Evolutionary conservation across 2,888 invertebrate genomes (phyloP), one percentile per base, ranked within the genome.

Genomic region (Peribatodes rhomboidaria): DNA sequence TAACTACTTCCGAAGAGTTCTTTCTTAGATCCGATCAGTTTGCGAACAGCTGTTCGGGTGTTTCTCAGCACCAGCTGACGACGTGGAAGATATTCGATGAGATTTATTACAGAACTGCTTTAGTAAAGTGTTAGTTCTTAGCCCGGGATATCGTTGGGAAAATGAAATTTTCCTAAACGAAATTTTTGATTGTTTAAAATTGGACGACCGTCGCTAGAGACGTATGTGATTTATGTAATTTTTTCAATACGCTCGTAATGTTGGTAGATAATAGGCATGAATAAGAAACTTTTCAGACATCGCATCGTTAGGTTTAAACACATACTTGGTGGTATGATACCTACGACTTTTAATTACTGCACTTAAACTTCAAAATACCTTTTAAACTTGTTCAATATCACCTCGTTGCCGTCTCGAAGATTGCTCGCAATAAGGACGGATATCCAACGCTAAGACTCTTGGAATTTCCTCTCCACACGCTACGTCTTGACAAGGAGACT

Each of bases 1-100:
- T 86, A 88, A 88, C 86, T 86, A 85, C 83, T 88, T 87, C 72
- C 61, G 72, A 80, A 75, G 76, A 77, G 76, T 78, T 81, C 79
- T 84, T 85, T 77, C 77, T 75, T 69, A 73, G 78, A 64, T 77
- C 78, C 81, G 79, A 84, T 81, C 80, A 78, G 72, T 76, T 76
- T 66, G 73, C 70, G 65, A 68, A 72, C 87, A 84, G 83, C 81
- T 85, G 85, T 76, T 82, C 71, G 70, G 49, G 55, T 62, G 62
- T 66, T 65, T 64, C 53, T 39, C 59, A 60, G 46, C 60, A 49
- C 37, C 53, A 47, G 59, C 66, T 66, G 61, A 55, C 56, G 67
- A 50, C 46, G 68, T 42, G 54, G 39, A 44, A 63, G 67, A 46
- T 18, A 68, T 54, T 67, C 37, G 37, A 58, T 68, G 64, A 65